Conservation (phyloP, 2,113 vertebrate species). For the Pungitius pungitius region DNA sequence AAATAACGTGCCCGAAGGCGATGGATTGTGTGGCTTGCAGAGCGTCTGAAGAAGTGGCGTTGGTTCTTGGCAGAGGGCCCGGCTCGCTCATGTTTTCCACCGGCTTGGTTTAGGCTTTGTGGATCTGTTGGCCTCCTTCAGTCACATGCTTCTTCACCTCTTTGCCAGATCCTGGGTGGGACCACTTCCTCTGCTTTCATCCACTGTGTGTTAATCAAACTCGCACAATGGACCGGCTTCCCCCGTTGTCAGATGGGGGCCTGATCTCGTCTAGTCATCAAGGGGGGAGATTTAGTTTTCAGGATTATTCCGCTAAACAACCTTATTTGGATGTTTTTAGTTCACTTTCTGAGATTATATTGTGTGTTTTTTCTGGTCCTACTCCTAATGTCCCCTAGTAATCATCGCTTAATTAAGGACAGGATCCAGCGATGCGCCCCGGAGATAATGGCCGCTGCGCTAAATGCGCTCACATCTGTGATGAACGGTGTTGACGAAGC, state of each 20-base stretch:
- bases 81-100: slow-evolving; percentile 42
- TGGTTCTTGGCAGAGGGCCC: neutral
- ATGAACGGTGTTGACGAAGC: neutral
- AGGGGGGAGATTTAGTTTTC: neutral
- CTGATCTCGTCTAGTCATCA: neutral
- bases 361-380: neutral
- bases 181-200: slow-evolving; percentile 57
- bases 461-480: neutral
- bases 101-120: slow-evolving; percentile 3
- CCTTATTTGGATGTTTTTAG: neutral
- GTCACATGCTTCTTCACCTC: slow-evolving; percentile 47
- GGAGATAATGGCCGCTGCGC: neutral
- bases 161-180: slow-evolving; percentile 44
- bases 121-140: slow-evolving; percentile 23
- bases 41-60: neutral
- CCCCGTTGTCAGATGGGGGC: slow-evolving; percentile 39
- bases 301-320: neutral
- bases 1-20: neutral
- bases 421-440: neutral
- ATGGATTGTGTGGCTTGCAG: neutral
- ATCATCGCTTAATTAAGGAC: neutral
- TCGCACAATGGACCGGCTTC: slow-evolving; percentile 64
- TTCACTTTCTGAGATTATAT: neutral
- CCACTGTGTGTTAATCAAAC: slow-evolving; percentile 49
- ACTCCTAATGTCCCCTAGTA: neutral